Evolutionary conservation across 2,797 vertebrate species (phyloP).

Genomic region (Hydrolagus colliei): DNA sequence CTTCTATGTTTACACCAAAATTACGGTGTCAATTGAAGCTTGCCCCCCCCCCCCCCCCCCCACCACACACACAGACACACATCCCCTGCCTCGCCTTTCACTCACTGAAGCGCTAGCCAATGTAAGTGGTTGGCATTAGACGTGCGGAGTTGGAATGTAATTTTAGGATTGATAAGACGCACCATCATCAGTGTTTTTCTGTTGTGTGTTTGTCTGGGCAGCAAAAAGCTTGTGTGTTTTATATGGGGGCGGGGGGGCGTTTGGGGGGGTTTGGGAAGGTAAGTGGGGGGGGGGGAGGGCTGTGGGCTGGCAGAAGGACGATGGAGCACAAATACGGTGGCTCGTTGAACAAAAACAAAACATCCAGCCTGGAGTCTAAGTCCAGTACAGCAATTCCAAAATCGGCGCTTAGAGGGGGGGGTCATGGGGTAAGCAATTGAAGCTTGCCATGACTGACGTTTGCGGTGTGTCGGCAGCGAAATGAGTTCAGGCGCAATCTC

Average conservation of each 20-base stretch:
- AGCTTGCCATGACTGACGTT: neutral
- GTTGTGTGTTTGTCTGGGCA: too few relatives aligned
- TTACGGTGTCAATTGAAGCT: neutral
- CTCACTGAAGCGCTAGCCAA: neutral
- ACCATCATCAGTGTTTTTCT: too few relatives aligned
- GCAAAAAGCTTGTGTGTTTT: neutral
- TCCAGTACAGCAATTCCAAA: neutral
- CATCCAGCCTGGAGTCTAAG: neutral
- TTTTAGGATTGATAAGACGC: neutral
- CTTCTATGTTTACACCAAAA: neutral
- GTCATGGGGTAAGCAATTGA: neutral
- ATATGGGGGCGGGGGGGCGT: too few relatives aligned
- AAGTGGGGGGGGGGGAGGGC: too few relatives aligned
- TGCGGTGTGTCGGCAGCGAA: neutral
- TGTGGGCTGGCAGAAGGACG: too few relatives aligned
- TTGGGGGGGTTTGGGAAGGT: too few relatives aligned
- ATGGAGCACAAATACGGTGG: neutral
- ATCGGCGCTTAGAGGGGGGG: neutral
- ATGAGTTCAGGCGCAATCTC: constrained; percentile 16
- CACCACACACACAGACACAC: too few relatives aligned
- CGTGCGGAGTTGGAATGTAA: too few relatives aligned
- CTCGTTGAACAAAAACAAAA: neutral
- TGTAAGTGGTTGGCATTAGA: neutral
- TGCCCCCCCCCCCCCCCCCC: too few relatives aligned
- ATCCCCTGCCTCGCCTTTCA: neutral